phyloP scores from a whole-genome alignment of 2,113 vertebrate species.

The Mobula birostris region DNA sequence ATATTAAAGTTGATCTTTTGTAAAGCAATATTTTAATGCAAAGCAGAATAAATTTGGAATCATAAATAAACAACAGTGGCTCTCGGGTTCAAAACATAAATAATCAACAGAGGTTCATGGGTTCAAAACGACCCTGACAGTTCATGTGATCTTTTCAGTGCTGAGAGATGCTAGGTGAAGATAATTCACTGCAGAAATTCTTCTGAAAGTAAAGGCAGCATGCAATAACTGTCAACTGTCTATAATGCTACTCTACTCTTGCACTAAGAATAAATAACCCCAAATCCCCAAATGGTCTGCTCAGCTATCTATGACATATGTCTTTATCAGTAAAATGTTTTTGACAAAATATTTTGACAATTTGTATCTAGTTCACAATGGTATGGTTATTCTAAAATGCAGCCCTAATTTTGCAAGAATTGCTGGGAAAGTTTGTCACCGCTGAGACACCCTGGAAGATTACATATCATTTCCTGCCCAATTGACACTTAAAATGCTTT shows the following conservation, averaged over 20 bases:
- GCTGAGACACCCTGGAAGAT: constrained; percentile 8
- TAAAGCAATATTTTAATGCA: neutral
- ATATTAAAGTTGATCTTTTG: neutral
- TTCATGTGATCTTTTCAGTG: neutral
- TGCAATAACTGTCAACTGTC: neutral
- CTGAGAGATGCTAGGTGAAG: neutral
- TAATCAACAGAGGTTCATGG: neutral
- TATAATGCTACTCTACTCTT: neutral
- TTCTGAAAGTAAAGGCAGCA: neutral
- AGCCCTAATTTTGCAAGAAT: constrained; percentile 19
- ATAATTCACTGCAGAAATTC: neutral
- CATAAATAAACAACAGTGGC: neutral
- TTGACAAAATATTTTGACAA: constrained; percentile 23
- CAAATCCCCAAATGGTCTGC: constrained; percentile 2
- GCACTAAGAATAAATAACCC: neutral
- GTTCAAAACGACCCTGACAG: neutral
- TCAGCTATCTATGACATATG: neutral
- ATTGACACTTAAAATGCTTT: constrained; percentile 6
- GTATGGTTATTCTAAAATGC: neutral
- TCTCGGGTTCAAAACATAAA: neutral
- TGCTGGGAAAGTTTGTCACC: neutral
- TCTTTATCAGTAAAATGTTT: constrained; percentile 10
- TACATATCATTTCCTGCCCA: neutral
- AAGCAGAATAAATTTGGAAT: neutral
- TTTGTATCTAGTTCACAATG: constrained; percentile 1